Evolutionary conservation across 2,113 vertebrate genomes (phyloP).

Genomic region (Lota lota): DNA sequence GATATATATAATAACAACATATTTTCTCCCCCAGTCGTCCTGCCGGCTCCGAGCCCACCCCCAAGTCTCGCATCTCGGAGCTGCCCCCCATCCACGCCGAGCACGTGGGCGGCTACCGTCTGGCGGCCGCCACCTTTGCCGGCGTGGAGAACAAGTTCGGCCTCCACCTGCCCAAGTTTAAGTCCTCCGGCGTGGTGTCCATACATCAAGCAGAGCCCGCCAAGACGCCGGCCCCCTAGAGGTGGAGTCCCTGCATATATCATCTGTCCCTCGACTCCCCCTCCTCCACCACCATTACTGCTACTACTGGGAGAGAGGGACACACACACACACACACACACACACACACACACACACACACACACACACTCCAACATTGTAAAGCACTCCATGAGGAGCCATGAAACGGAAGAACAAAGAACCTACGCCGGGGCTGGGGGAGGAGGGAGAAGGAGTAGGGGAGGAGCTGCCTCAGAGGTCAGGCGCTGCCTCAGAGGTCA

Average conservation of each 20-base stretch:
- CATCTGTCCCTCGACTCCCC: slow-evolving; percentile 25
- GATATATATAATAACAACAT: too few relatives aligned
- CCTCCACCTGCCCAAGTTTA: slow-evolving; percentile 95
- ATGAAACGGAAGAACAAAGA: slow-evolving; percentile 22
- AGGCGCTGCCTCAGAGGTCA: not conserved
- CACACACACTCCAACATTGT: not conserved
- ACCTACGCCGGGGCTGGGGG: slow-evolving; percentile 8
- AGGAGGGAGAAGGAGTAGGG: slow-evolving; percentile 13
- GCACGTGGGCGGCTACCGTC: slow-evolving; percentile 92
- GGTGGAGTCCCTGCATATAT: slow-evolving; percentile 8
- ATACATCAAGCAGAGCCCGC: slow-evolving; percentile 66
- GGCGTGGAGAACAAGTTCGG: slow-evolving; percentile 99
- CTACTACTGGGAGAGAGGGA: slow-evolving; percentile 17
- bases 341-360: slow-evolving; percentile 15
- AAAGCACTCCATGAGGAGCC: slow-evolving; percentile 39
- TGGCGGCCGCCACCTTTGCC: slow-evolving; percentile 94
- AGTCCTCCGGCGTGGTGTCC: slow-evolving; percentile 70
- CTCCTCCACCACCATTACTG: slow-evolving; percentile 26
- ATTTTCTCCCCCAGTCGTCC: slow-evolving; percentile 78
- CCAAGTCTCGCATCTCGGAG: slow-evolving; percentile 88
- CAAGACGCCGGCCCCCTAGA: slow-evolving; percentile 48
- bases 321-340: slow-evolving; percentile 54
- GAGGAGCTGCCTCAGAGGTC: not conserved
- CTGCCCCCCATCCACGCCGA: slow-evolving; percentile 88
- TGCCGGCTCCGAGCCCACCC: slow-evolving; percentile 81